Conservation (phyloP, 2,888 invertebrate genomes). For the Acrobasis suavella region DNA sequence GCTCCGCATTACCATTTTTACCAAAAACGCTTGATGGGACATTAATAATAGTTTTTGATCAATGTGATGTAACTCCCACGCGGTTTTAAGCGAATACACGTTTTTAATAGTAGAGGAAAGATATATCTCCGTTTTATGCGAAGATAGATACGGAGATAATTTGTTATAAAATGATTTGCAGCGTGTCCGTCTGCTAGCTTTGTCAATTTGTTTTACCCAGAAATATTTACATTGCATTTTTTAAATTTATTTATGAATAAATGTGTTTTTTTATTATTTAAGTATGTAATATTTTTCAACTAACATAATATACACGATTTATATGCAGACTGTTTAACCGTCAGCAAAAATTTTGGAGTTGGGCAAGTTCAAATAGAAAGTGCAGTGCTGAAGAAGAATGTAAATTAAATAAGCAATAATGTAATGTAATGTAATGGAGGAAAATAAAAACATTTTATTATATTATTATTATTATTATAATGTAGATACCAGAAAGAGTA, state of each 20-base stretch:
- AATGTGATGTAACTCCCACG: slow-evolving; percentile 56
- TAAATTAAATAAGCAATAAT: too few relatives aligned
- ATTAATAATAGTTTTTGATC: slow-evolving; percentile 62
- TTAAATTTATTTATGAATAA: not conserved
- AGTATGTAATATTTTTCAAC: not conserved
- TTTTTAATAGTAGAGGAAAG: slow-evolving; percentile 14
- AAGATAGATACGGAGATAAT: slow-evolving; percentile 34
- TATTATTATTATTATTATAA: too few relatives aligned
- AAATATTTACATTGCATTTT: not conserved
- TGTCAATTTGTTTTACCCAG: slow-evolving; percentile 6
- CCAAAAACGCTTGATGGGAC: slow-evolving; percentile 54
- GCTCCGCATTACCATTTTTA: slow-evolving; percentile 51
- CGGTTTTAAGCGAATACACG: slow-evolving; percentile 30
- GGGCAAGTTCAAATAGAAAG: too few relatives aligned
- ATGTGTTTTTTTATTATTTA: not conserved
- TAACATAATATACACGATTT: not conserved
- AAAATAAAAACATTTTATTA: too few relatives aligned
- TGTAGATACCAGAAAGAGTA: too few relatives aligned
- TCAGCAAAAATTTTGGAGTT: too few relatives aligned
- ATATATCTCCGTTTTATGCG: slow-evolving; percentile 8
- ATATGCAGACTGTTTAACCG: not conserved
- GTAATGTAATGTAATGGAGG: too few relatives aligned
- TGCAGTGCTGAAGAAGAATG: too few relatives aligned
- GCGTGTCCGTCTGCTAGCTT: slow-evolving; percentile 12
- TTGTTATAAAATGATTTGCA: slow-evolving; percentile 26